Conservation (phyloP, 2,113 vertebrate species). For the Nothocercus nigrocapillus region DNA sequence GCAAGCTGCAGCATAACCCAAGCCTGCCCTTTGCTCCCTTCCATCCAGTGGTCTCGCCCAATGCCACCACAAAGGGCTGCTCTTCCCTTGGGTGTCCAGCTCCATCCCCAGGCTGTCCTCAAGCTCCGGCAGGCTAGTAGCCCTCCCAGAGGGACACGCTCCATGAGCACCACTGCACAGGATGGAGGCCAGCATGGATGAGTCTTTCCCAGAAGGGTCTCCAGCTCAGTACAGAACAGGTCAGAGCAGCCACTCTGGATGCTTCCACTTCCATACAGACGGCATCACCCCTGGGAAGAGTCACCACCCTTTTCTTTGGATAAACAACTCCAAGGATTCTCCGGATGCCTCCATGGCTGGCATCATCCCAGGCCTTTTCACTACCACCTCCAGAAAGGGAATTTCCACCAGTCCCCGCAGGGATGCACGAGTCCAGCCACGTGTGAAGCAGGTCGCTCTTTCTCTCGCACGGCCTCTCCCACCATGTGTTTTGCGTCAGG, state of each 20-base stretch:
- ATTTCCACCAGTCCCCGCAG: background rate
- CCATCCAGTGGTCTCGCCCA: background rate
- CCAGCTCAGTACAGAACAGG: background rate
- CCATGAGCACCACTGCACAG: background rate
- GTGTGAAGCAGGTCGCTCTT: background rate
- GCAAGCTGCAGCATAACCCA: background rate
- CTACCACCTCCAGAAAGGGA: background rate
- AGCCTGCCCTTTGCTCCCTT: background rate
- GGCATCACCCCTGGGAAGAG: background rate
- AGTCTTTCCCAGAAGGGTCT: background rate
- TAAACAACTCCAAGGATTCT: background rate
- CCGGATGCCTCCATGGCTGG: background rate
- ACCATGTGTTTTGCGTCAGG: background rate
- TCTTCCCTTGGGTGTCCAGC: background rate
- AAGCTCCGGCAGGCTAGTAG: background rate
- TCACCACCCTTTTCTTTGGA: background rate
- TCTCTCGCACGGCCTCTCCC: background rate
- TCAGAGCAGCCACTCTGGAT: background rate
- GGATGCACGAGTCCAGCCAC: background rate
- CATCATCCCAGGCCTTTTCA: background rate
- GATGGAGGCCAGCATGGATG: background rate
- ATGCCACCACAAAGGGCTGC: background rate
- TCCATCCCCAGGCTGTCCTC: background rate
- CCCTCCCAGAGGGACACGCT: background rate
- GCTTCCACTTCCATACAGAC: background rate